Evolutionary conservation across 2,113 vertebrate genomes (phyloP), one percentile per base, ranked within the genome.

Genomic region (Limnothrissa miodon): DNA sequence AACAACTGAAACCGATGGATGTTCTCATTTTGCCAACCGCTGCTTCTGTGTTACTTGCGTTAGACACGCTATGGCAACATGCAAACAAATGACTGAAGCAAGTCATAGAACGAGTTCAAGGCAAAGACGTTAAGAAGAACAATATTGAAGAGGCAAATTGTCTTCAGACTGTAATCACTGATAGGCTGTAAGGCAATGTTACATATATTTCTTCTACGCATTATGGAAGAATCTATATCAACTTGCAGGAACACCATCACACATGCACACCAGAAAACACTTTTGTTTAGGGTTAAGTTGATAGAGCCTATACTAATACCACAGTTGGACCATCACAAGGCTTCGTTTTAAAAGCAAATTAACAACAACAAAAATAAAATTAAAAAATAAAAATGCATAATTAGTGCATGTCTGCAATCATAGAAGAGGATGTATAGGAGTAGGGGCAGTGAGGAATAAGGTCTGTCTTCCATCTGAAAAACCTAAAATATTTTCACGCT

Each of bases 401-500:
- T 45, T 80, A 80, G 78, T 78, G 59, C 84, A 82, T 56, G 33
- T 36, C 66, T 74, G 66, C 66, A 36, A 36, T 74, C 15, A 51
- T 15, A 80, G 78, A 82, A 56, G 9, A 10, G 44, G 84, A 88
- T 90, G 86, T 84, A 87, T 86, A 83, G 17, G 81, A 85, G 83
- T 82, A 79, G 70, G 70, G 19, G 80, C 82, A 86, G 84, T 79
- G 83, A 81, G n/a, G 59, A 13, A 36, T 74, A 80, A 85, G 53
- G 46, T 78, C 82, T 74, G 39, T 85, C 82, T 83, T 87, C 85
- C 82, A 89, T 89, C 86, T 90, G 85, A 89, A 89, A 92, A 89
- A 92, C 89, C 90, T 89, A 88, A 89, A 89, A 86, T 90, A 85
- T 88, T 89, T 89, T 87, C 84, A 86, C 82, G 88, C 87, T 93